Evolutionary conservation across 2,797 vertebrate genomes (phyloP).

Genomic region (Melanotaenia maccullochi): DNA sequence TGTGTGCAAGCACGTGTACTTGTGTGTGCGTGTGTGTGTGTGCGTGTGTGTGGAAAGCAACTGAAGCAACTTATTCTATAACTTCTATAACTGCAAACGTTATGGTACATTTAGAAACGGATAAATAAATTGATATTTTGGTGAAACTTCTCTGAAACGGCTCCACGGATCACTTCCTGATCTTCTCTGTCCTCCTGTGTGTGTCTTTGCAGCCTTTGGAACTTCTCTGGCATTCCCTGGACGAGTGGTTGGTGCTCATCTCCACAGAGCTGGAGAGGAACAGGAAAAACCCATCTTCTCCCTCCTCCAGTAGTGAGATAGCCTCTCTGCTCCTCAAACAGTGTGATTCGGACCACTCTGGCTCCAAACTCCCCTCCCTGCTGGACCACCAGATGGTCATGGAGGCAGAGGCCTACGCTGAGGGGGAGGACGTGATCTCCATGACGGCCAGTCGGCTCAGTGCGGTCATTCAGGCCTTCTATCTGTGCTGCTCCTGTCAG

Average conservation of each 20-base stretch:
- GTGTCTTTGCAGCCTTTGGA: slow-evolving; percentile 88
- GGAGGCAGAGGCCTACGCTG: slow-evolving; percentile 85
- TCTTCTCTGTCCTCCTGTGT: neutral
- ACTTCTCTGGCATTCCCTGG: slow-evolving; percentile 97
- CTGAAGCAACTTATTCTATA: too few species aligned
- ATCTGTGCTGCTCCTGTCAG: slow-evolving; percentile 98
- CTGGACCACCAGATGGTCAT: slow-evolving; percentile 78
- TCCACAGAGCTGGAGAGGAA: slow-evolving; percentile 93
- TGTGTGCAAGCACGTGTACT: too few species aligned
- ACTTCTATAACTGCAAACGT: too few species aligned
- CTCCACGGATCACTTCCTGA: neutral
- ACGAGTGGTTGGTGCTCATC: slow-evolving; percentile 98
- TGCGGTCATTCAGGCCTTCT: slow-evolving; percentile 98
- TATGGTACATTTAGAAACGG: too few species aligned
- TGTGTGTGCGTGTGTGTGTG: too few species aligned
- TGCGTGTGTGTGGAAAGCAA: too few species aligned
- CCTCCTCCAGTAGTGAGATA: slow-evolving; percentile 85
- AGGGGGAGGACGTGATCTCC: slow-evolving; percentile 96
- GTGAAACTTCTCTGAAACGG: too few species aligned
- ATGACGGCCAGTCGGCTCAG: slow-evolving; percentile 97
- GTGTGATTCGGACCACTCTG: slow-evolving; percentile 78
- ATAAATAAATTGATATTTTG: too few species aligned
- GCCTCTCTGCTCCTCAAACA: slow-evolving; percentile 94
- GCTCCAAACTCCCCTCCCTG: slow-evolving; percentile 64
- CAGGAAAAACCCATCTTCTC: slow-evolving; percentile 81